phyloP scores from a whole-genome alignment of 2,888 invertebrate species.

The Leucophora obtusa region DNA sequence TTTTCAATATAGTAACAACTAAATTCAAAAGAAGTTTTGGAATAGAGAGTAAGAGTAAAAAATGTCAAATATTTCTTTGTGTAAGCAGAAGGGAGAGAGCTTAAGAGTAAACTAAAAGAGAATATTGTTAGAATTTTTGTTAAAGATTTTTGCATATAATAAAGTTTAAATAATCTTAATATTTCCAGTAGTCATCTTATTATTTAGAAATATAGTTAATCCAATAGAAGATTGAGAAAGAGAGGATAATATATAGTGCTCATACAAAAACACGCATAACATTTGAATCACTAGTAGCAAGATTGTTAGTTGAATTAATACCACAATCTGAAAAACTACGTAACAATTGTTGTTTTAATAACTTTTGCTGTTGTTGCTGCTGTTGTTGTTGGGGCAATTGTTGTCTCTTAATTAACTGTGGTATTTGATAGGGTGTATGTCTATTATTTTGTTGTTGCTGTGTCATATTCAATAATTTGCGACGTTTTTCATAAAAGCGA shows the following conservation, averaged over 20 bases:
- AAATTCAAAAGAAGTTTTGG: too few relatives aligned
- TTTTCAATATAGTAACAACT: too few relatives aligned
- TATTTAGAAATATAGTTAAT: not conserved
- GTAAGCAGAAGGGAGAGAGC: not conserved
- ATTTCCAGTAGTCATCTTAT: constrained; percentile 8
- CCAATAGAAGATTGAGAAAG: constrained; percentile 17
- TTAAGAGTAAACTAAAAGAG: not conserved
- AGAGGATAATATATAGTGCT: constrained; percentile 4
- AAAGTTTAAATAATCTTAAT: not conserved
- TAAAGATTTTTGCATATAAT: not conserved
- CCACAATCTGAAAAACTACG: constrained; percentile 72
- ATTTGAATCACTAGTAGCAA: constrained; percentile 66
- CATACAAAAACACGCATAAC: constrained; percentile 72
- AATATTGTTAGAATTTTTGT: not conserved
- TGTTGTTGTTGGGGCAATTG: constrained; percentile 52
- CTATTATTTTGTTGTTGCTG: constrained; percentile 52
- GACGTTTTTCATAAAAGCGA: constrained; percentile 72
- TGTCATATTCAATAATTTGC: constrained; percentile 68
- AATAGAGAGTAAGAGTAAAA: too few relatives aligned
- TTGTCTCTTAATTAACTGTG: constrained; percentile 40
- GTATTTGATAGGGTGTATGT: constrained; percentile 44
- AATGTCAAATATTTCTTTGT: too few relatives aligned
- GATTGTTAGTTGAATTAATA: constrained; percentile 65
- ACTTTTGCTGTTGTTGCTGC: constrained; percentile 67
- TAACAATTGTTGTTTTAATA: constrained; percentile 71